Evolutionary conservation across 2,797 vertebrate species (phyloP), one percentile per base, ranked within the genome.

Genomic region (Chaetodon trifasciatus): DNA sequence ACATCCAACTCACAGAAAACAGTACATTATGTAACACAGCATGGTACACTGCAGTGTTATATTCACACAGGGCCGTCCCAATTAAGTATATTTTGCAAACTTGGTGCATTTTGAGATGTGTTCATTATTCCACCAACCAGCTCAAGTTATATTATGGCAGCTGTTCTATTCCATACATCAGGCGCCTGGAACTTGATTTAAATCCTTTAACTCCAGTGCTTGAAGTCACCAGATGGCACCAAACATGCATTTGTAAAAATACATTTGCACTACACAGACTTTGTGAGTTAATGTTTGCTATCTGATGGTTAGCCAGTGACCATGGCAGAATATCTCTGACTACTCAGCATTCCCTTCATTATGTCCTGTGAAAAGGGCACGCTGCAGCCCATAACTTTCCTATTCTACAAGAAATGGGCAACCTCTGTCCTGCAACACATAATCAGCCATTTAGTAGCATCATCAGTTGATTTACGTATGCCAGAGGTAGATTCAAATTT

Each of bases 171-270:
- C 57, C 80, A 82, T 87, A 79, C 70, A 78, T 81, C 70, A 82
- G 66, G 85, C 40, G 50, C 21, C 79, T 77, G 78, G 70, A 81
- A 82, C 61, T 83, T 70, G 72, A 87, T 82, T 86, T 78, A 80
- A 85, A 86, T 89, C 81, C 82, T 89, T 91, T 72, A 84, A 70
- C 78, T 90, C 66, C 32, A 77, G 58, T 42, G 76, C 82, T 90
- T 86, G 69, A 90, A 93, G 86, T 91, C 91, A 91, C 85, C 92
- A 94, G 93, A 92, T 93, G 93, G 94, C 92, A 91, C 90, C 90
- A 93, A 89, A 92, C 89, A 89, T 90, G 82, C 91, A 91, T 91
- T 86, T 88, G 78, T 44, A 83, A 78, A 85, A 84, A 73, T 62
- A n/a, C 80, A 91, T 91, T 91, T 91, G 83, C 89, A 92, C 86